phyloP scores from a whole-genome alignment of 2,797 vertebrate genomes.

The Argya squamiceps region DNA sequence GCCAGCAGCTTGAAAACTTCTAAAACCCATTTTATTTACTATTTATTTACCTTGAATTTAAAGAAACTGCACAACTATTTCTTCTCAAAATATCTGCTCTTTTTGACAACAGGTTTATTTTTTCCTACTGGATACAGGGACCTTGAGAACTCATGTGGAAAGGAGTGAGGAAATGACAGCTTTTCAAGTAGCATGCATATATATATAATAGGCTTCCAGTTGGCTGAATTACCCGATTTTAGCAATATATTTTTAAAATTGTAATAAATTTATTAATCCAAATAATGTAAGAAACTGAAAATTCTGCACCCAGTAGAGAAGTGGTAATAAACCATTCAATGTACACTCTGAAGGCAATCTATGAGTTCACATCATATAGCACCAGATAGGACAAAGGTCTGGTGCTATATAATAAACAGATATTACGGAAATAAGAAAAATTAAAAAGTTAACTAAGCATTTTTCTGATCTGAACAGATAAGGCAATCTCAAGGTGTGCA shows the following conservation, averaged over 20 bases:
- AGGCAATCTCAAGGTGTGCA: neutral
- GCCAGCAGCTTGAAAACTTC: neutral
- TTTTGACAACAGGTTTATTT: neutral
- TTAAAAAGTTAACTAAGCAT: neutral
- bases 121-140: neutral
- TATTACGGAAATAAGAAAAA: neutral
- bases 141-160: neutral
- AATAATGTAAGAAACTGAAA: neutral
- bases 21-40: neutral
- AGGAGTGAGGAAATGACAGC: neutral
- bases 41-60: neutral
- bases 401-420: neutral
- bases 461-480: neutral
- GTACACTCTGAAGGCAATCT: neutral
- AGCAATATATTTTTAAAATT: neutral
- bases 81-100: neutral
- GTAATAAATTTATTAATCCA: neutral
- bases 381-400: neutral
- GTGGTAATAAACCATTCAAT: neutral
- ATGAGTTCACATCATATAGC: neutral
- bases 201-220: neutral
- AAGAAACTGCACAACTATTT: neutral
- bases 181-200: neutral
- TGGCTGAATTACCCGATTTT: neutral
- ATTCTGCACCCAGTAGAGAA: neutral